Evolutionary conservation across 2,797 vertebrate species (phyloP), one percentile per base, ranked within the genome.

Genomic region (Malacoraja senta): DNA sequence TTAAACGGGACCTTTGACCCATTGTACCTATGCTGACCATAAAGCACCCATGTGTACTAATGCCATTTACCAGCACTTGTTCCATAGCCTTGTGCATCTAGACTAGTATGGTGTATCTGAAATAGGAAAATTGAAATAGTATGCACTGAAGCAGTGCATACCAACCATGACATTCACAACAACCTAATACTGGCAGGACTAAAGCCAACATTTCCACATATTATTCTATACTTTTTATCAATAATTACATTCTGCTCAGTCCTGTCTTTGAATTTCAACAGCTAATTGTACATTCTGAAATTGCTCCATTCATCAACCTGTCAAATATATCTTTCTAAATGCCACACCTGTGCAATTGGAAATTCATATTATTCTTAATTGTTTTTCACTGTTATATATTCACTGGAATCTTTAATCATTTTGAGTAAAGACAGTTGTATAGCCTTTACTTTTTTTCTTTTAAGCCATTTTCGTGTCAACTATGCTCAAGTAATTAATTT

Each of bases 401-500:
- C 8, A 10, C 44, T 26, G 44, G 44, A 58, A 53, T 83, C 58
- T 61, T 63, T n/a, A 19, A 86, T 63, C 83, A 63, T 15, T 63
- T 29, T 63, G 58, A 29, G 10, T 61, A 29, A 84, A 15, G 81
- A 13, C 80, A 83, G 15, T 81, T 21, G 8, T 61, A 24, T 29
- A 84, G 53, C 53, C 58, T 84, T 84, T n/a, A 29, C n/a, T 88
- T 32, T 13, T 65, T 86, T 61, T 19, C 4, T 7, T 88, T 32
- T 65, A 65, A 65, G 19, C 32, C n/a, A 61, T 32, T 63, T 63
- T 63, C 44, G 44, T 29, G 58, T 29, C 15, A 88, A 8, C 13
- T 58, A 93, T 35, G 6, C 94, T 93, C 86, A 94, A 93, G 13
- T 93, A 38, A 94, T 93, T 78, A 74, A 91, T 35, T 91, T 71